phyloP scores from a whole-genome alignment of 2,888 invertebrate genomes.

The Chrysina gloriosa region DNA sequence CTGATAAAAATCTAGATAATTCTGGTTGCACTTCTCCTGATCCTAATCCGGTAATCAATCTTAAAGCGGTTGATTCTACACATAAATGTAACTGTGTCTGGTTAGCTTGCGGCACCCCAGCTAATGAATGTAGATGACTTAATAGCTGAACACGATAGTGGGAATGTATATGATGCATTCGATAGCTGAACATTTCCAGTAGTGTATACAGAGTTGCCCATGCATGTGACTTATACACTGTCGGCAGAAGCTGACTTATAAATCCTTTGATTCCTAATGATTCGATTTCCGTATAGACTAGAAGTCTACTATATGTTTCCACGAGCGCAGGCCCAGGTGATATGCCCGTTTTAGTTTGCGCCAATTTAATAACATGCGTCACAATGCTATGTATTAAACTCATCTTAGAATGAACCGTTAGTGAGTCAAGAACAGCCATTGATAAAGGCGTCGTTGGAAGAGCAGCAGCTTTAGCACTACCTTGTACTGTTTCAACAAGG shows the following conservation, averaged over 20 bases:
- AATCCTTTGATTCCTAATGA: conserved; percentile 97
- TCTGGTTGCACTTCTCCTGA: conserved; percentile 91
- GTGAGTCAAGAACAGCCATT: conserved; percentile 91
- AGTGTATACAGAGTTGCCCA: conserved; percentile 97
- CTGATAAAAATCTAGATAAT: conserved; percentile 89
- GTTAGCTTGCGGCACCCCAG: conserved; percentile 93
- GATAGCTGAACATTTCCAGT: conserved; percentile 95
- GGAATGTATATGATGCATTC: conserved; percentile 96
- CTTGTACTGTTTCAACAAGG: conserved; percentile 85
- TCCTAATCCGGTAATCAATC: conserved; percentile 60
- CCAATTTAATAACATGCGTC: conserved; percentile 89
- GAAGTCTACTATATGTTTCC: conserved; percentile 91
- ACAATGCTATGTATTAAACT: conserved; percentile 77
- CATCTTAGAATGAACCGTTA: conserved; percentile 98
- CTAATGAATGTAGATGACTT: conserved; percentile 90
- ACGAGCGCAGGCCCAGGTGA: conserved; percentile 91
- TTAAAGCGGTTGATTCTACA: conserved; percentile 63
- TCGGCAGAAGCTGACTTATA: conserved; percentile 91
- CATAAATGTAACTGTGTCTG: conserved; percentile 95
- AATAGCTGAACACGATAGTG: conserved; percentile 95
- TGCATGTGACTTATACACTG: conserved; percentile 91
- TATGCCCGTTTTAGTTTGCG: conserved; percentile 86
- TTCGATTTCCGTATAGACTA: conserved; percentile 97
- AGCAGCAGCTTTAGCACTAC: conserved; percentile 57
- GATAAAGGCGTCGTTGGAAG: conserved; percentile 82